Conservation (phyloP, 2,113 vertebrate genomes). For the Pelecanus crispus region DNA sequence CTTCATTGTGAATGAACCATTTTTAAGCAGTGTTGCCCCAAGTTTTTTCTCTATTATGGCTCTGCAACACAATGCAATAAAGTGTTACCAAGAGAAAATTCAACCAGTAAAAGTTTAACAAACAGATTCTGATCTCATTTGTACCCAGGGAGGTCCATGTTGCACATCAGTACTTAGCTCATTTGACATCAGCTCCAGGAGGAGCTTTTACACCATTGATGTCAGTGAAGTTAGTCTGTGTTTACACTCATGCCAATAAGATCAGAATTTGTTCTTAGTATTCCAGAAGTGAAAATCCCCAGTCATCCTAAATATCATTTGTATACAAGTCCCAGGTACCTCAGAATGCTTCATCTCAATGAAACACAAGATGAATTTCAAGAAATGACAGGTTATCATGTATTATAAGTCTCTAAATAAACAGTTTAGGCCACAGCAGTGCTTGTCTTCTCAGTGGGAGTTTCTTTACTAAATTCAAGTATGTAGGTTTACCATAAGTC, state of each 20-base stretch:
- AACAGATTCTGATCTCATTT: background rate
- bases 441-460: background rate
- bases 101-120: background rate
- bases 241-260: background rate
- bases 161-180: background rate
- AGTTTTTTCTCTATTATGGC: background rate
- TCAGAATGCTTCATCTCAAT: background rate
- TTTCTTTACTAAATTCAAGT: background rate
- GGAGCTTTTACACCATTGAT: background rate
- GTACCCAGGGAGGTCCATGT: background rate
- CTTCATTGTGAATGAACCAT: background rate
- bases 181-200: background rate
- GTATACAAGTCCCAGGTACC: background rate
- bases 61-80: background rate
- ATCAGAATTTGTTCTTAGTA: background rate
- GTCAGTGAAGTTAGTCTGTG: background rate
- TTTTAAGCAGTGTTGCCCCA: background rate
- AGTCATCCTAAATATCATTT: background rate
- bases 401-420: background rate
- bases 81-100: background rate
- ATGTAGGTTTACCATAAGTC: background rate
- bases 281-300: constrained; percentile 5
- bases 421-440: background rate
- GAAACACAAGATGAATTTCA: background rate
- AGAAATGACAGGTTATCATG: background rate